Percentiles rank a stretch among this genome's conserved stretches.
phyloP scores from a whole-genome alignment of 2,113 vertebrate genomes.

The Cynopterus brachyotis region DNA sequence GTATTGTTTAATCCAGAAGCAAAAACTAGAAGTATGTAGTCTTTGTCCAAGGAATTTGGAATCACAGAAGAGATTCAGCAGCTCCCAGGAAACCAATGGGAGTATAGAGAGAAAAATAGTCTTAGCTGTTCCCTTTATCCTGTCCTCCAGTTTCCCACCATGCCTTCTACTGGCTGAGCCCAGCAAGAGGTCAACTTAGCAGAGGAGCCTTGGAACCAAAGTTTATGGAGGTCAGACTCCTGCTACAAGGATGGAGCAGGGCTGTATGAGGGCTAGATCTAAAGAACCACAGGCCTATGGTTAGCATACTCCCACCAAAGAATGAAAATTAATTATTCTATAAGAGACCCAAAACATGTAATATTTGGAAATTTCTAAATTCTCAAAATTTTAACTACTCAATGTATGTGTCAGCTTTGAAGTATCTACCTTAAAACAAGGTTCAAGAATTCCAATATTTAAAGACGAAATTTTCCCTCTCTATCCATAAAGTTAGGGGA shows the following conservation, averaged over 20 bases:
- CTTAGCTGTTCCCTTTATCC: neutral
- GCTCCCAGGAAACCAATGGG: neutral
- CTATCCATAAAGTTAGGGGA: neutral
- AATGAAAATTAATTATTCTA: neutral
- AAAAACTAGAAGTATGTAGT: neutral
- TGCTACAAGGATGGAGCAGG: neutral
- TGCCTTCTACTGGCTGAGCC: neutral
- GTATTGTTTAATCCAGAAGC: neutral
- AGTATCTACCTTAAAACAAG: neutral
- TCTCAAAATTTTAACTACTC: neutral
- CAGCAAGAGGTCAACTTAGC: neutral
- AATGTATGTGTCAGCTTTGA: neutral
- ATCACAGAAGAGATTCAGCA: neutral
- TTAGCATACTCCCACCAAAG: neutral
- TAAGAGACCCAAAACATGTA: neutral
- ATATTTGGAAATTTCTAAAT: slow-evolving; percentile 10
- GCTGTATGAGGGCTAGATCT: neutral
- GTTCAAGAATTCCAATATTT: neutral
- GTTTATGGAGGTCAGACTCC: neutral
- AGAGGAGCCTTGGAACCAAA: neutral
- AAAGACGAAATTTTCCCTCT: neutral
- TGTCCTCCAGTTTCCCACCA: neutral
- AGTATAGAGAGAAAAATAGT: neutral
- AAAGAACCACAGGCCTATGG: fast-evolving
- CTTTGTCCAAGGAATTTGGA: neutral